These are phyloP conservation scores for Panonychus citri DNA, from an alignment of 1,140 invertebrate genomes.

Conservation along the genomic window DNA sequence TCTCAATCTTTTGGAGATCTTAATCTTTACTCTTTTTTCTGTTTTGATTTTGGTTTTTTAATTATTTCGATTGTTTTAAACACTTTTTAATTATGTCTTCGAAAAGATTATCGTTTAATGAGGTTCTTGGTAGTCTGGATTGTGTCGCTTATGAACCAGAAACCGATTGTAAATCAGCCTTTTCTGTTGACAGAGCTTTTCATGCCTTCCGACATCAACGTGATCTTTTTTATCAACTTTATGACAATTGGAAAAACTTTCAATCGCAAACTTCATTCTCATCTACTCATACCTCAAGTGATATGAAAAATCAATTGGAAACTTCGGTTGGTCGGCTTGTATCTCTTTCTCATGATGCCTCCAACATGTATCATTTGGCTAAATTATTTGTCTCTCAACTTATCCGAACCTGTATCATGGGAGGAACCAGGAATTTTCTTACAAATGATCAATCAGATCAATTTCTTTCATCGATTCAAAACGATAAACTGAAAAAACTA, in stretches of 20 bases:
- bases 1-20: too few species aligned
- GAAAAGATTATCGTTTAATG: too few species aligned
- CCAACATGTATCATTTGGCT: constrained; percentile 50
- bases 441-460: too few species aligned
- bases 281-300: constrained; percentile 18
- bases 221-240: constrained; percentile 51
- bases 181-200: constrained; percentile 44
- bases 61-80: too few species aligned
- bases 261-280: constrained; percentile 12
- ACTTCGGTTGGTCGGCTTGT: constrained; percentile 36
- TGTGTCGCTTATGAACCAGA: constrained; percentile 40
- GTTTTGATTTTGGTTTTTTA: too few species aligned
- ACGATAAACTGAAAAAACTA: too few species aligned
- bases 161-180: constrained; percentile 57
- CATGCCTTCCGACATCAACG: constrained; percentile 54
- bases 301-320: constrained; percentile 4
- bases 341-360: constrained; percentile 29
- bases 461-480: too few species aligned
- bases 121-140: neutral
- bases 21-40: too few species aligned
- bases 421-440: neutral
- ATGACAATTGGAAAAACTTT: constrained; percentile 23
- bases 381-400: constrained; percentile 51
- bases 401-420: constrained; percentile 31
- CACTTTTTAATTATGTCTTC: too few species aligned